Evolutionary conservation across 2,797 vertebrate genomes (phyloP), one percentile per base, ranked within the genome.

Genomic region (Hemitrygon akajei): DNA sequence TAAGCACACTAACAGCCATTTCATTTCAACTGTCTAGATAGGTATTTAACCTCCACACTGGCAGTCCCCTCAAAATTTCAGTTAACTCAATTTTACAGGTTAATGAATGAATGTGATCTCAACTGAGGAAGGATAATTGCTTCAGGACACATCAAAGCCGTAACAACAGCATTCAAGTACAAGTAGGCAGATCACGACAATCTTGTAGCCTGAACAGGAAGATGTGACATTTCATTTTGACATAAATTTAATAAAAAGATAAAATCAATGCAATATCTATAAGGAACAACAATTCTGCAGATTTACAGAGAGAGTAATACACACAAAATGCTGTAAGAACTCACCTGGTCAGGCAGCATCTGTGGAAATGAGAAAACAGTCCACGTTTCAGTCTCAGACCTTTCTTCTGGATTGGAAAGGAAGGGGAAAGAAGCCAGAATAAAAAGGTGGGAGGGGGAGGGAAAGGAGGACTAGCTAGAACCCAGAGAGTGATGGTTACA

Each of bases 81-180:
- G 37, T 76, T 47, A 93, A 75, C 40, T 92, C 40, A 16, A 93
- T 75, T 76, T 76, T 40, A 93, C 69, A 93, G 71, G 69, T 76
- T 25, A 22, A 93, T n/a, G 27, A 93, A 27, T 37, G 58, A 76
- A 95, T 95, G 95, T 96, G 96, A 95, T 95, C 96, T 96, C 96
- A 60, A 95, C 95, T 58, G 95, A 96, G 96, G 95, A 97, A 97
- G 96, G 97, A 96, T 95, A 95, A 95, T 94, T 75, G 97, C 98
- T 98, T 95, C 95, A 96, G 97, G 97, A 96, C 96, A 96, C 94
- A 94, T 94, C 95, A 95, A 95, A 95, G 97, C 97, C 98, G 97
- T 98, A 98, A 98, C 98, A 98, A 99, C 97, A 98, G 98, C 98
- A 98, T 98, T 98, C 97, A 98, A 97, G 97, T 96, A 58, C 97